phyloP scores from a whole-genome alignment of 1,140 invertebrate genomes.

The Hylaeus anthracinus region DNA sequence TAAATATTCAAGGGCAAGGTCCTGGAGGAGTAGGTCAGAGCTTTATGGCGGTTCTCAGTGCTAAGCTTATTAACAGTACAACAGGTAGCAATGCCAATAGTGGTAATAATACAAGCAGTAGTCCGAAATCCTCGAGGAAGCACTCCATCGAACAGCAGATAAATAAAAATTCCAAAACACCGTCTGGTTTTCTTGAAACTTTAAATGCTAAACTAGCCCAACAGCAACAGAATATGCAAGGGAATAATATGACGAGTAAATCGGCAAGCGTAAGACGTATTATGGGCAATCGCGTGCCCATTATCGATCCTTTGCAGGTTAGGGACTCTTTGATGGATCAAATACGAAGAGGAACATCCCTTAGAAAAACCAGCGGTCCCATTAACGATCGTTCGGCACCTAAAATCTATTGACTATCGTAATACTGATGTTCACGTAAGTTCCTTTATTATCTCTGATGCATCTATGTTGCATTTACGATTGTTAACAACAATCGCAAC shows the following conservation, averaged over 20 bases:
- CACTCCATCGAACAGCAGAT: conserved; percentile 64
- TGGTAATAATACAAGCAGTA: conserved; percentile 74
- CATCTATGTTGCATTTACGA: conserved; percentile 18
- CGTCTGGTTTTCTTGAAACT: conserved; percentile 86
- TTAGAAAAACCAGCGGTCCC: conserved; percentile 85
- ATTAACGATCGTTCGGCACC: conserved; percentile 85
- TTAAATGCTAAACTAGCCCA: conserved; percentile 88
- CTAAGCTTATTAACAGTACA: conserved; percentile 83
- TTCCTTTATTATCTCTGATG: conserved; percentile 42
- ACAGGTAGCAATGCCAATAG: conserved; percentile 60
- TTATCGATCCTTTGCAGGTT: conserved; percentile 82
- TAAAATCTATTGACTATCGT: conserved; percentile 83
- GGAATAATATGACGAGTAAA: conserved; percentile 84
- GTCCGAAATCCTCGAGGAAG: conserved; percentile 71
- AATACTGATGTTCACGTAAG: conserved; percentile 45
- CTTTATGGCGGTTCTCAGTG: conserved; percentile 87
- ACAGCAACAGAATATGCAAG: conserved; percentile 78
- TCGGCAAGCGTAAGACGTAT: conserved; percentile 87
- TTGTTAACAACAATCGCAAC: background rate
- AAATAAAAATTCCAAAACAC: conserved; percentile 73
- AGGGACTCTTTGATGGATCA: conserved; percentile 92
- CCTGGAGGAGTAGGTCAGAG: conserved; percentile 83
- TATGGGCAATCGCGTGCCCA: conserved; percentile 78
- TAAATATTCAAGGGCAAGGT: conserved; percentile 67
- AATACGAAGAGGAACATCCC: conserved; percentile 90